These are phyloP conservation scores for Laticauda laticaudata DNA, from an alignment of 2,113 vertebrate genomes.

Conservation along the genomic window DNA sequence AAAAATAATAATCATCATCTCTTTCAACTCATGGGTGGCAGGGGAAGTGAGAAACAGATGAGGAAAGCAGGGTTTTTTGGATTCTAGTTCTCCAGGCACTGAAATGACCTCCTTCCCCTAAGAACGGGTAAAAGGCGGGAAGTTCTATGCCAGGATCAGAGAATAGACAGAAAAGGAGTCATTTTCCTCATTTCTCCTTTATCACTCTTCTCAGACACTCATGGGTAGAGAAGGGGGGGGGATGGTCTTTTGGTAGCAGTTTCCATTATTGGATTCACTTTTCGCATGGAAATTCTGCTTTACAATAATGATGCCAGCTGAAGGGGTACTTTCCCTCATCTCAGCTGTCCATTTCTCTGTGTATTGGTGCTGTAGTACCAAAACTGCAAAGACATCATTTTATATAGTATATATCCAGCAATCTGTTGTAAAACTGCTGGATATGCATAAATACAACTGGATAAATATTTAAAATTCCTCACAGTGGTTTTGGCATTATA, in stretches of 20 bases:
- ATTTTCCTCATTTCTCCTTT: background rate
- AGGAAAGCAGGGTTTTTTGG: background rate
- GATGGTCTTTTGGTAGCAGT: background rate
- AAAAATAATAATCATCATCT: background rate
- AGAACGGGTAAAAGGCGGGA: background rate
- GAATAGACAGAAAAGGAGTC: background rate
- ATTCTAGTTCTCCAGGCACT: background rate
- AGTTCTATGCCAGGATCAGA: background rate
- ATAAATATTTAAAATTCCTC: background rate
- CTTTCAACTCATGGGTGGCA: background rate
- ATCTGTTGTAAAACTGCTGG: background rate
- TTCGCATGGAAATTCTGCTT: background rate
- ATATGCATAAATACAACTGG: background rate
- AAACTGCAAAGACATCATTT: background rate
- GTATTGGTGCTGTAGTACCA: background rate
- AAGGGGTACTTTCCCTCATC: background rate
- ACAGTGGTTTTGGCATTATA: background rate
- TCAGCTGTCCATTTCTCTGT: background rate
- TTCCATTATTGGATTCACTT: background rate
- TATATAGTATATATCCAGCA: background rate
- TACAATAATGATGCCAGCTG: background rate
- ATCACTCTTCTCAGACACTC: background rate
- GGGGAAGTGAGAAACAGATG: background rate
- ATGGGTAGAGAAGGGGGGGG: background rate
- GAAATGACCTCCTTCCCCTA: background rate